Evolutionary conservation across 2,888 invertebrate genomes (phyloP).

Genomic region (Girardia tigrina): DNA sequence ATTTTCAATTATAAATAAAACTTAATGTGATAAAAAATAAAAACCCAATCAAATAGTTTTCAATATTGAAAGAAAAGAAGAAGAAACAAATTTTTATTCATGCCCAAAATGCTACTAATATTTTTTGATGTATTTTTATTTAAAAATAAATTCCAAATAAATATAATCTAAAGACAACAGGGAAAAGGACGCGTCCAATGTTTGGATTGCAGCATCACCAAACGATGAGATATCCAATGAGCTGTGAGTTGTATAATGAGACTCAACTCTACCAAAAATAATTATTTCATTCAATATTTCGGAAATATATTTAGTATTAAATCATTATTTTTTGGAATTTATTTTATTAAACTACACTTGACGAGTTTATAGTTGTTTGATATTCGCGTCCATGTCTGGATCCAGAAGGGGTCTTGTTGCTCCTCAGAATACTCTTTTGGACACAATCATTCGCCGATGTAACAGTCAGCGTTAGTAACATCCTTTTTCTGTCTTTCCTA

Average conservation of each 20-base stretch:
- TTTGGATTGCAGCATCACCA: background rate
- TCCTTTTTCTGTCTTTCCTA: background rate
- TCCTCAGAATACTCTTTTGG: constrained; percentile 98
- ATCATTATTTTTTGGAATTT: background rate
- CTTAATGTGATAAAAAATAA: too few relatives aligned
- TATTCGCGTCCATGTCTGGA: constrained; percentile 29
- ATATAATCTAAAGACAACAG: too few relatives aligned
- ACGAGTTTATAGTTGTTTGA: background rate
- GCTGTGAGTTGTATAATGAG: background rate
- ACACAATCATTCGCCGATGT: constrained; percentile 94
- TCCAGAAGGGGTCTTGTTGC: constrained; percentile 70
- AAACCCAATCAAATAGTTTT: too few relatives aligned
- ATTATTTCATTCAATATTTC: background rate
- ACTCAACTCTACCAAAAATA: background rate
- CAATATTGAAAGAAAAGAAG: too few relatives aligned
- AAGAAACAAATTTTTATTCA: background rate
- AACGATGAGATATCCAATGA: background rate
- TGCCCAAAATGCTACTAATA: too few relatives aligned
- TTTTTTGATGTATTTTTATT: too few relatives aligned
- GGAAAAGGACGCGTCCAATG: background rate
- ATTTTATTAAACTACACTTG: background rate
- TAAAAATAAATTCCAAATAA: too few relatives aligned
- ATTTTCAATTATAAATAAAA: too few relatives aligned
- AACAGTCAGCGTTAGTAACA: constrained; percentile 72
- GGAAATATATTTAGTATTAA: background rate